These are phyloP conservation scores for Malurus melanocephalus DNA, from an alignment of 2,113 vertebrate species.

Conservation along the genomic window DNA sequence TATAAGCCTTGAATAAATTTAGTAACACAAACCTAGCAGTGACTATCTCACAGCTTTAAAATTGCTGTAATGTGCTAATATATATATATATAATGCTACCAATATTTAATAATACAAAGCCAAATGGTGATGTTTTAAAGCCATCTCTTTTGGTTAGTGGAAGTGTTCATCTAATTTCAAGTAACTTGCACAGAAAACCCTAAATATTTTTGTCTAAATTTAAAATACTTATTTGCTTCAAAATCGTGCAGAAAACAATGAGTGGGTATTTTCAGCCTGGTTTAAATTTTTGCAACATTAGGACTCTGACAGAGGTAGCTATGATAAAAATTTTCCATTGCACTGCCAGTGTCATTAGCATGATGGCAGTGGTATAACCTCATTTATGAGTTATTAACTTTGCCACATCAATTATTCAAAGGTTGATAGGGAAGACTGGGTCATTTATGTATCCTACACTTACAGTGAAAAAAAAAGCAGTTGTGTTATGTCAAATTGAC, in stretches of 20 bases:
- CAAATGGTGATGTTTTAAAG: not conserved
- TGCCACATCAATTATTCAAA: conserved; percentile 41
- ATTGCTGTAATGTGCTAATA: not conserved
- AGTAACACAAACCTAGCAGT: not conserved
- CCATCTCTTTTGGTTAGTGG: not conserved
- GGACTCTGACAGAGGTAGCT: not conserved
- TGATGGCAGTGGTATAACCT: conserved; percentile 13
- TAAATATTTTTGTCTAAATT: not conserved
- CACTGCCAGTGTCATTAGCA: not conserved
- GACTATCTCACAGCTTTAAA: not conserved
- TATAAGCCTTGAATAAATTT: not conserved
- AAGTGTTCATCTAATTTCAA: not conserved
- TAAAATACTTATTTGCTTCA: accelerated
- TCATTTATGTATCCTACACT: conserved; percentile 4
- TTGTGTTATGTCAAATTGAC: conserved; percentile 24
- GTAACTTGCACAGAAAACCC: not conserved
- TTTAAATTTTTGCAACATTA: not conserved
- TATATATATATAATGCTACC: not conserved
- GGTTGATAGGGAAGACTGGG: conserved; percentile 11
- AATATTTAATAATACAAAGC: not conserved
- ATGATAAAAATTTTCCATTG: not conserved
- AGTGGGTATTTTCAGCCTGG: not conserved
- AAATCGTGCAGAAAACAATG: not conserved
- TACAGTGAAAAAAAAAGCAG: not conserved
- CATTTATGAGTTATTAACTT: conserved; percentile 43